Conservation (phyloP, 23 tunicate genomes). For the Botrylloides violaceus region DNA sequence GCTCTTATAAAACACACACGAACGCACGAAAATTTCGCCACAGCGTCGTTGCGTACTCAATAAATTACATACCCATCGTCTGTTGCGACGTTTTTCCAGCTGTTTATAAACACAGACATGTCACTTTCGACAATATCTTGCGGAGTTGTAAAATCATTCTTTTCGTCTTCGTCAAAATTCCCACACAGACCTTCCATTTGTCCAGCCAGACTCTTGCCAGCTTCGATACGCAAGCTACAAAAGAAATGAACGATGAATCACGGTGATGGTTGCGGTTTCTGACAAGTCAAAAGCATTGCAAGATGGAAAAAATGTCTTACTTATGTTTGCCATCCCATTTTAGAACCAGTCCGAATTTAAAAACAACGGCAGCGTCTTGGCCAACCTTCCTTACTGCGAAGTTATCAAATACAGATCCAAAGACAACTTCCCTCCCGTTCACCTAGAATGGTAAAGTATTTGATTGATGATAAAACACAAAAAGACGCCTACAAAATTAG, state of each 20-base stretch:
- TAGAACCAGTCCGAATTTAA: constrained; percentile 33
- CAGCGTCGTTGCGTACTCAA: background rate
- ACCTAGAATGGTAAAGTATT: background rate
- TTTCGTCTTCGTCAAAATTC: constrained; percentile 34
- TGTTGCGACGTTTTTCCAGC: constrained; percentile 20
- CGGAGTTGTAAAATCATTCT: constrained; percentile 12
- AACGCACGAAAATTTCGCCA: too few species aligned
- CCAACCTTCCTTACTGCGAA: constrained; percentile 28
- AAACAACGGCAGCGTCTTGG: constrained; percentile 14
- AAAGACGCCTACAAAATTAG: too few species aligned
- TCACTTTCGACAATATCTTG: constrained; percentile 7
- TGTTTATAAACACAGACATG: constrained; percentile 22
- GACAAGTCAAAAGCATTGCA: too few species aligned
- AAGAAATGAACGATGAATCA: too few species aligned
- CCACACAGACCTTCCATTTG: constrained; percentile 62
- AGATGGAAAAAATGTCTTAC: constrained; percentile 8
- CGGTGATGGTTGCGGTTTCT: too few species aligned
- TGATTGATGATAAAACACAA: too few species aligned
- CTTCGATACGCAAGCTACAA: constrained; percentile 37
- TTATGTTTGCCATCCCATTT: constrained; percentile 28
- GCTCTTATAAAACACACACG: too few species aligned
- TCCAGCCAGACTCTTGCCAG: constrained; percentile 4
- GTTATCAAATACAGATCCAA: constrained; percentile 8
- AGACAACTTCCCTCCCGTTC: constrained; percentile 3
- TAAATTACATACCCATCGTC: constrained; percentile 10